Evolutionary conservation across 2,113 vertebrate genomes (phyloP), one percentile per base, ranked within the genome.

Genomic region (Corapipo altera): DNA sequence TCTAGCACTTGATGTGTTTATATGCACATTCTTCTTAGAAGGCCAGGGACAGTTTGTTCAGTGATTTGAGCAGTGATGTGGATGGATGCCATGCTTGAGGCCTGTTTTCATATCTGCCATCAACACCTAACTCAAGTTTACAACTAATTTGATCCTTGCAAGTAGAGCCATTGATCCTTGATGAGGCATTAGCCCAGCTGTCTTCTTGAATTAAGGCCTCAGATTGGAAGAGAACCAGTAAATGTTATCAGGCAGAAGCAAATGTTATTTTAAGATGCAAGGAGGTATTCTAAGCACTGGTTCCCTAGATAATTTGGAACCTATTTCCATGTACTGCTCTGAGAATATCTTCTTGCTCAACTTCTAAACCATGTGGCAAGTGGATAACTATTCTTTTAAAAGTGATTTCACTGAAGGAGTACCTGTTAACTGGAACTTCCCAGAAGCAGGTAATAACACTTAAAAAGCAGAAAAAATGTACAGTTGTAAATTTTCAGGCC

Each of bases 1-100:
- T 67, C 51, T 73, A 93, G 55, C 21, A n/a, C 72, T 84, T 59
- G 41, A 32, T 83, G 59, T 96, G 91, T 95, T 93, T 96, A 80
- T 80, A 58, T 91, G 33, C 44, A 71, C 9, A 3, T 55, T 71
- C 64, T 94, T 91, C 72, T 90, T 58, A 59, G 58, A 76, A 91
- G 64, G 51, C 48, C 33, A 16, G 71, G 85, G 72, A 93, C 90
- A 59, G 64, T 83, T 94, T 84, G 82, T 95, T 62, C 26, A 1
- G 81, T 72, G 81, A 67, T 62, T 88, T 93, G 78, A 94, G 85
- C 83, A 87, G 89, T 17, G 66, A 49, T 59, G 30, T 85, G 82
- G 88, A 77, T 26, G 24, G 26, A 28, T 93, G 88, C 88, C 88
- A 83, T 21, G 8, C 48, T 76, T 18, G 10, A 82, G 79, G 66